Evolutionary conservation across 2,888 invertebrate genomes (phyloP), one percentile per base, ranked within the genome.

Genomic region (Pomacea canaliculata): DNA sequence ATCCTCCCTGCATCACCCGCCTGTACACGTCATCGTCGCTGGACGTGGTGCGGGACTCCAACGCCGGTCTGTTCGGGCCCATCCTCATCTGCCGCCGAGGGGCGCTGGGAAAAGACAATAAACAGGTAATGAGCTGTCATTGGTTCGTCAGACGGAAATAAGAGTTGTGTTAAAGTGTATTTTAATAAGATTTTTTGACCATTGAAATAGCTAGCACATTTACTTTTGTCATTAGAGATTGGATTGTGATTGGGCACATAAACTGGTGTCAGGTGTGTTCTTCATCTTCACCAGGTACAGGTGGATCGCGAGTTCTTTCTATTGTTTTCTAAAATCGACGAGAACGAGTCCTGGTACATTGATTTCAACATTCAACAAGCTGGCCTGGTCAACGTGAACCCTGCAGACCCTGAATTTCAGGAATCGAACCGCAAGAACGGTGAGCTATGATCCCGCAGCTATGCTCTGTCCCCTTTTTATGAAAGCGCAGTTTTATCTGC

Each of bases 361-460:
- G 82, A 84, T 49, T 73, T 81, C 18, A 85, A 82, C 70, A 80
- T 84, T 9, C 23, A 67, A n/a, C 9, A 7, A 19, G 27, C 60
- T 23, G 70, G 65, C 51, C 10, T 56, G 10, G 51, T 56, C 10
- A 60, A 49, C 8, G 68, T 46, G 16, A 27, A 68, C n/a, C 51
- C n/a, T 18, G 7, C 13, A 3, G 80, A 83, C 51, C 81, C 81
- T 46, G 81, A 80, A 7, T 85, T 84, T 70, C 79, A 78, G 67
- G 81, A 83, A 56, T 83, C 83, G 10, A 84, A 84, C 73, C 78
- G 83, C 9, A 84, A 84, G 77, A 83, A 84, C 73, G 80, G 85
- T 84, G 76, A 76, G 81, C 76, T 56, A 16, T 10, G 51, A 56
- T 2, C 12, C 51, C 7, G 51, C 51, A 56, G 7, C 37, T 37